Conservation (phyloP, 2,888 invertebrate species). For the Andrena haemorrhoa region DNA sequence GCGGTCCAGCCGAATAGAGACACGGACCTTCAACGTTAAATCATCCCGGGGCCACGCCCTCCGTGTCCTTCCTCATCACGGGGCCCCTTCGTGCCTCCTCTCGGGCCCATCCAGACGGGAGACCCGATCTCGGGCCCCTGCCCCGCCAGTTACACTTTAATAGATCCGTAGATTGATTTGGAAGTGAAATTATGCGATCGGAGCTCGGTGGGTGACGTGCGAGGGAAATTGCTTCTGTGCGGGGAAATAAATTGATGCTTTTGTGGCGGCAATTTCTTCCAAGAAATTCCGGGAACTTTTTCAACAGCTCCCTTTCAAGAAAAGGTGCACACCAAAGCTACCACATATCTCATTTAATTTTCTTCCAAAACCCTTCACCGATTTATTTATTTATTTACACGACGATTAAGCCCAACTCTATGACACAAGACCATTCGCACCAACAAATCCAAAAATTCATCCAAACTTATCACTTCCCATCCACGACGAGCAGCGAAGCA, state of each 20-base stretch:
- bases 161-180: constrained; percentile 51
- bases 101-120: constrained; percentile 22
- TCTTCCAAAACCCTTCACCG: no score
- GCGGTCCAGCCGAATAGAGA: constrained; percentile 79
- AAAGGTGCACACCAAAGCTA: no score
- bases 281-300: neutral
- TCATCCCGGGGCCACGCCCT: constrained; percentile 82
- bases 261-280: neutral
- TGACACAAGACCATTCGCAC: neutral
- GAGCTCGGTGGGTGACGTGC: neutral
- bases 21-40: constrained; percentile 83
- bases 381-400: no score
- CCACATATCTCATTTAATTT: no score
- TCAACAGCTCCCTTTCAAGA: no score
- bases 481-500: neutral
- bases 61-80: constrained; percentile 53
- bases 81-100: constrained; percentile 15
- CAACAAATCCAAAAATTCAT: neutral
- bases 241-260: constrained; percentile 18
- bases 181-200: constrained; percentile 42
- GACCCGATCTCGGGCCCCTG: constrained; percentile 6
- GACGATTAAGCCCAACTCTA: no score
- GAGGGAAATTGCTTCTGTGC: neutral
- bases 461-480: neutral
- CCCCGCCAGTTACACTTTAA: constrained; percentile 32